Evolutionary conservation across 1,140 invertebrate genomes (phyloP).

Genomic region (Pachypeltis micranthus): DNA sequence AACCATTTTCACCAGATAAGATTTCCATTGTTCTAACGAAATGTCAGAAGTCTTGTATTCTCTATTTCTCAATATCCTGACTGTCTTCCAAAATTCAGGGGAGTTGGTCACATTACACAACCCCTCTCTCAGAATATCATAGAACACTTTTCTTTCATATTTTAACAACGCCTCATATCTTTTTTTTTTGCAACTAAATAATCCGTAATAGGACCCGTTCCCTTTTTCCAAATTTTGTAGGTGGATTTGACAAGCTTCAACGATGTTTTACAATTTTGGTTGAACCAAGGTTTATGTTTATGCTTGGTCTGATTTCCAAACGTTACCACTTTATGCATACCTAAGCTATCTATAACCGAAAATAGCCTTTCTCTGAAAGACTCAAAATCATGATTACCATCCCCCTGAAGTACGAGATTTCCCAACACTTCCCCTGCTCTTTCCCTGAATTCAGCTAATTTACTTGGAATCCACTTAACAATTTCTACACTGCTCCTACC

Average conservation of each 20-base stretch:
- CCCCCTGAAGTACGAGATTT: not conserved
- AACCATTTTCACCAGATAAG: no score
- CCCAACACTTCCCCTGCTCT: no score
- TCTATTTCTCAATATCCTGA: not conserved
- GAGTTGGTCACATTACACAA: not conserved
- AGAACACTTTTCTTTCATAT: not conserved
- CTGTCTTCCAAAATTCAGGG: not conserved
- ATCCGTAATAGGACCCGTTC: not conserved
- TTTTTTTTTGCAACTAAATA: not conserved
- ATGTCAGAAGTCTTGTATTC: not conserved
- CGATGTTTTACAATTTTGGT: not conserved
- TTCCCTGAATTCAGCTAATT: no score
- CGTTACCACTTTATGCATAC: not conserved
- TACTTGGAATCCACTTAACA: no score
- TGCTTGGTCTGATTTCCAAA: not conserved
- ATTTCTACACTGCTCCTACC: no score
- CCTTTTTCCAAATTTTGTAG: no score
- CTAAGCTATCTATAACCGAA: not conserved
- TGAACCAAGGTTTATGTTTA: not conserved
- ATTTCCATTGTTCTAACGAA: no score
- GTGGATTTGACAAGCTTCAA: no score
- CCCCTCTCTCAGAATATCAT: not conserved
- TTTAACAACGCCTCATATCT: not conserved
- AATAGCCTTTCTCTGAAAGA: not conserved
- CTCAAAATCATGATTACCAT: not conserved